phyloP scores from a whole-genome alignment of 2,797 vertebrate species.

The Diglossa cyanea region DNA sequence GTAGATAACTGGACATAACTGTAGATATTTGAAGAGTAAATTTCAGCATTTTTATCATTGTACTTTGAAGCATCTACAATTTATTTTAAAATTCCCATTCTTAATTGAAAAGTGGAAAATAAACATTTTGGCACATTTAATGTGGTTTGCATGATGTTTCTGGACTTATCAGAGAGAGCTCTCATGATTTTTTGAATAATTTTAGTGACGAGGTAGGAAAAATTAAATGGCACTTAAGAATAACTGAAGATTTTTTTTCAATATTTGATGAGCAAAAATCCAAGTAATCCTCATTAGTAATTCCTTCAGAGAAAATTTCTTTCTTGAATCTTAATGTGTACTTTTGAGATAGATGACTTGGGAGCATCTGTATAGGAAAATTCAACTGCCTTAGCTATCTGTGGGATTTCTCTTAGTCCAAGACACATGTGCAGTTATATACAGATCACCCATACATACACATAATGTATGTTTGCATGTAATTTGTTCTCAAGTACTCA shows the following conservation, averaged over 20 bases:
- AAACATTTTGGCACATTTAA: not conserved
- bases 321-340: not conserved
- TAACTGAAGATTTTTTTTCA: not conserved
- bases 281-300: not conserved
- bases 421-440: not conserved
- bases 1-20: not conserved
- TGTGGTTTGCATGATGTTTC: not conserved
- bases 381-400: not conserved
- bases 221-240: not conserved
- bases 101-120: not conserved
- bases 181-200: not conserved
- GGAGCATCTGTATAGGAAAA: not conserved
- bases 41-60: not conserved
- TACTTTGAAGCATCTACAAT: not conserved
- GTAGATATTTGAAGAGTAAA: not conserved
- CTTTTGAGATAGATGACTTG: not conserved
- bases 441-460: not conserved
- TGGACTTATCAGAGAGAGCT: not conserved
- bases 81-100: not conserved
- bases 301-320: not conserved
- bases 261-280: not conserved
- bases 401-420: not conserved
- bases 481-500: slow-evolving; percentile 6
- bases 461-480: not conserved
- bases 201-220: not conserved